Evolutionary conservation across 1,140 invertebrate genomes (phyloP).

Genomic region (Ceratoteleas bidentatus): DNA sequence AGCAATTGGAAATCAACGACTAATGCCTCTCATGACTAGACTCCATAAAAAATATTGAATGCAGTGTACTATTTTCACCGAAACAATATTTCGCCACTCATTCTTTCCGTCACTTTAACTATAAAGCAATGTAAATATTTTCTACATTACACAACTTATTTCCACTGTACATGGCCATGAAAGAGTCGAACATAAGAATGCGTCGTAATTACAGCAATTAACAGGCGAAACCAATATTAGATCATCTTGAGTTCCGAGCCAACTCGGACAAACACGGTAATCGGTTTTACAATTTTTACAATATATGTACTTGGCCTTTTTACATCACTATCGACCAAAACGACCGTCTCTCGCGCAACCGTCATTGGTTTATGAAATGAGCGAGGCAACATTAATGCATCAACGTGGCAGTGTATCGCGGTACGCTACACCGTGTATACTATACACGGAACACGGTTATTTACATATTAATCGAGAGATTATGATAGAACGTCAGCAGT

Average conservation of each 20-base stretch:
- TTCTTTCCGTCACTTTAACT: not conserved
- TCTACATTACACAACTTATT: not conserved
- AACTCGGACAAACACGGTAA: not conserved
- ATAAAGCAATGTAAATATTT: not conserved
- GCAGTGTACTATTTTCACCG: no score
- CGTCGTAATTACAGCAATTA: conserved; percentile 17
- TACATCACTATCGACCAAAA: conserved; percentile 9
- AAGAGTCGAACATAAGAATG: conserved; percentile 27
- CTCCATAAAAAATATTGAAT: no score
- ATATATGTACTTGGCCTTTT: conserved; percentile 23
- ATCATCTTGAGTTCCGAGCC: not conserved
- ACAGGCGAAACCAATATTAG: conserved; percentile 5
- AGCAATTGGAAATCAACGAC: not conserved
- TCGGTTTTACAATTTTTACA: conserved; percentile 12
- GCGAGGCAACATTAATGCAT: conserved; percentile 24
- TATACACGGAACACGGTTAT: conserved; percentile 21
- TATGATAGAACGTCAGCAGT: not conserved
- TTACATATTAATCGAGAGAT: conserved; percentile 24
- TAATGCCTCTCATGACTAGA: not conserved
- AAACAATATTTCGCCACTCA: no score
- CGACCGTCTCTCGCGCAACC: not conserved
- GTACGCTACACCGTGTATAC: not conserved
- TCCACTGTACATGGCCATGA: conserved; percentile 17
- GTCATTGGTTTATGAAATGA: conserved; percentile 4
- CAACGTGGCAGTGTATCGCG: conserved; percentile 21